Evolutionary conservation across 2,797 vertebrate genomes (phyloP).

Genomic region (Ficedula albicollis): DNA sequence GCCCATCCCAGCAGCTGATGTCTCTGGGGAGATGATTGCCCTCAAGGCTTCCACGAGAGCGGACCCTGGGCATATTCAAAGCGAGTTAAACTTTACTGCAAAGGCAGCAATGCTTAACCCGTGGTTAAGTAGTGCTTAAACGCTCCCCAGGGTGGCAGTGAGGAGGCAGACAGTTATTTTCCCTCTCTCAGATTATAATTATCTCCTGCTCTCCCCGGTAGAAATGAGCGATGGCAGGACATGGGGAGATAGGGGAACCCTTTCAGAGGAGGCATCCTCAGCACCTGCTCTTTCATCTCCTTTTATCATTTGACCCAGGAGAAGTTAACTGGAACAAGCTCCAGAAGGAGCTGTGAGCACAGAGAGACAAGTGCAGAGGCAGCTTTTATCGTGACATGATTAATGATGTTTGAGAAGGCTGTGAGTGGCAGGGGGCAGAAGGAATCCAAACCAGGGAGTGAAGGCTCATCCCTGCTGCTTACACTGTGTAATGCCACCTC

Average conservation of each 20-base stretch:
- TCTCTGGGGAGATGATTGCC: neutral
- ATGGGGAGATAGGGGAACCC: neutral
- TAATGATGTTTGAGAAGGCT: neutral
- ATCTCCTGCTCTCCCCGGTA: neutral
- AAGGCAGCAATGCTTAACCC: neutral
- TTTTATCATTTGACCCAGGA: neutral
- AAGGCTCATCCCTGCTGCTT: neutral
- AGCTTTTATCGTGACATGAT: neutral
- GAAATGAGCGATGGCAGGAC: neutral
- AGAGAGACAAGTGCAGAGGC: neutral
- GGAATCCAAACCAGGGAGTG: neutral
- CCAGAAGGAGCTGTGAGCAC: neutral
- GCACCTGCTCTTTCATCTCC: neutral
- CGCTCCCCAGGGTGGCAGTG: neutral
- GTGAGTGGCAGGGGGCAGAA: neutral
- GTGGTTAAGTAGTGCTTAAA: slow-evolving; percentile 27
- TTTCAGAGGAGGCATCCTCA: neutral
- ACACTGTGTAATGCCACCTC: neutral
- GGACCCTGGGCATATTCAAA: neutral
- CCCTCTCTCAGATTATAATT: neutral
- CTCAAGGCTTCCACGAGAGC: neutral
- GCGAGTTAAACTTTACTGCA: neutral
- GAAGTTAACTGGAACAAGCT: neutral
- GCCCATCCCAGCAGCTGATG: neutral
- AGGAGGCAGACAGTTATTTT: neutral